Base-by-base conservation (phyloP, 1,140 invertebrate genomes). In the Popillia japonica region DNA sequence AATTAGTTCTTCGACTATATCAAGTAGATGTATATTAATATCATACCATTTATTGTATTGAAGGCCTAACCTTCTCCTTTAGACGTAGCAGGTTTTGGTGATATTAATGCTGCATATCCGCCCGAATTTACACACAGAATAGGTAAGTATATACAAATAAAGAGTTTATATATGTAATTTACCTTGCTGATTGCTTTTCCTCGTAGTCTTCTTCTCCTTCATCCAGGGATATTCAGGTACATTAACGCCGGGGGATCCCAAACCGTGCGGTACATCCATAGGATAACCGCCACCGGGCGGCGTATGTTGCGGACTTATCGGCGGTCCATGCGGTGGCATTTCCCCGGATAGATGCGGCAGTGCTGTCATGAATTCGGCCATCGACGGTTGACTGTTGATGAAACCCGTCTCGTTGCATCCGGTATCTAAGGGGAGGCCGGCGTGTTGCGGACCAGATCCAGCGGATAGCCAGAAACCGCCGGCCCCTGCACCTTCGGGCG, bases 181-280 rank as follows among this genome's bases (percentile, higher is more conserved):
- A 96, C 95, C 95, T 94, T 96, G 95, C 87, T 96, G 95, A 84
- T 90, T 93, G 86, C 89, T 93, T 87, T 98, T 98, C 82, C 96
- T 90, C 0, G 95, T 95, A 1, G 96, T 96, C 88, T 98, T 98
- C 90, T 98, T 98, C 88, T 98, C 96, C 86, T 98, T 98, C 96
- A 98, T 98, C 96, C 96, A 98, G 0, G 96, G 95, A 87, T 97
- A 98, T 84, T 98, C 96, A 22, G 96, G 95, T 72, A 97, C 94
- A 85, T 94, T 94, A 82, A 94, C 92, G 22, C 92, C 92, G 0
- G 90, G 89, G 75, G 90, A 89, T 40, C 90, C 86, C 77, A 90
- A 87, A 3, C 90, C 91, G 42, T 92, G 92, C 0, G 91, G 91
- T 73, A 91, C 91, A 84, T 91, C 92, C 87, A 90, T 90, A 75